Evolutionary conservation across 2,797 vertebrate genomes (phyloP), one percentile per base, ranked within the genome.

Genomic region (Cygnus olor): DNA sequence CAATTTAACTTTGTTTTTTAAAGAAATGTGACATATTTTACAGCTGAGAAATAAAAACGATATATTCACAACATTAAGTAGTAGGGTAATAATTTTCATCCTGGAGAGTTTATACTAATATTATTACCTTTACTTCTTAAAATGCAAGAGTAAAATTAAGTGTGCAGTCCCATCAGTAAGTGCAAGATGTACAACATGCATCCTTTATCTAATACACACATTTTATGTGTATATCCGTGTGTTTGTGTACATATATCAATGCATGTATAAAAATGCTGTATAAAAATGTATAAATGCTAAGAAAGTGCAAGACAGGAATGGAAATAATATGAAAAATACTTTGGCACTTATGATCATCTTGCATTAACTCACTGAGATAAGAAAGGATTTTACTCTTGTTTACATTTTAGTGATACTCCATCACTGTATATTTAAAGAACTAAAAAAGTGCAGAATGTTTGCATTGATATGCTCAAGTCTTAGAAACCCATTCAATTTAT

Each of bases 401-500:
- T 98, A 98, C 98, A 98, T 98, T 98, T 98, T 95, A 97, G 97
- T 98, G 98, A 98, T 98, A 99, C 98, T 98, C 97, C 97, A 94
- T 93, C 91, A 95, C 97, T 97, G 97, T 98, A 97, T 98, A 98
- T 98, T 99, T 98, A 98, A 98, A 98, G 97, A 97, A 96, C 97
- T 96, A 98, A 98, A 98, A 98, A 98, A 98, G 98, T 98, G 94
- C 97, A 99, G 98, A 98, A 98, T 97, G 98, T 98, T 98, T 98
- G 98, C 98, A 97, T 98, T 98, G 98, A 98, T 98, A 98, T 70
- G 89, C 97, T 98, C 97, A 98, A 98, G 98, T 99, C 98, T 98
- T 90, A 98, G 98, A 98, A 98, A 98, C 98, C 97, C 98, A 99
- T 99, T 99, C 98, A 99, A 99, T 98, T 98, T 98, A 99, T 99